Evolutionary conservation across 2,888 invertebrate genomes (phyloP).

Genomic region (Drosophila villosipedis): DNA sequence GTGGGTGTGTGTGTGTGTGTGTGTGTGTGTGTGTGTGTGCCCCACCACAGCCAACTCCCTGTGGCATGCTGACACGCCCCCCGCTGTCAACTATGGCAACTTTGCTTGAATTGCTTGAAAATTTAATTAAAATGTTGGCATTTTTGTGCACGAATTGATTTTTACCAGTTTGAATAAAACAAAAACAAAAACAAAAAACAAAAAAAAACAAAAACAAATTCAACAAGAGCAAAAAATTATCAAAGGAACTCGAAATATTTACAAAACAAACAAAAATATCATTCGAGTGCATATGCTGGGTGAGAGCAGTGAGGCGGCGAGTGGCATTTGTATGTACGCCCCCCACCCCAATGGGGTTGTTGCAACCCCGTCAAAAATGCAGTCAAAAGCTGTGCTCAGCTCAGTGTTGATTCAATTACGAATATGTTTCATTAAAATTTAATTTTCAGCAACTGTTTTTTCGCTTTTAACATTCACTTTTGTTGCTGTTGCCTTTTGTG

Average conservation of each 20-base stretch:
- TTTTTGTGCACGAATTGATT: conserved; percentile 63
- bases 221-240: conserved; percentile 20
- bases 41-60: neutral
- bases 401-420: conserved; percentile 56
- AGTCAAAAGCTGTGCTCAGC: conserved; percentile 22
- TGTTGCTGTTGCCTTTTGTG: conserved; percentile 12
- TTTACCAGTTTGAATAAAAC: conserved; percentile 33
- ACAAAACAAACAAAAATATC: conserved; percentile 23
- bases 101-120: conserved; percentile 69
- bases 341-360: conserved; percentile 8
- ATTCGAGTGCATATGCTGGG: conserved; percentile 8
- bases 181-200: neutral
- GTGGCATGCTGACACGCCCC: neutral
- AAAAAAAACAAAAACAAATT: neutral
- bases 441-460: conserved; percentile 26
- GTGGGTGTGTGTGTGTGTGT: neutral
- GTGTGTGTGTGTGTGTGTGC: conserved; percentile 4
- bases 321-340: conserved; percentile 14
- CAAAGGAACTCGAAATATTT: conserved; percentile 38
- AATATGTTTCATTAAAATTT: conserved; percentile 48
- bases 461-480: neutral
- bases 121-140: conserved; percentile 75
- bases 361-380: conserved; percentile 18
- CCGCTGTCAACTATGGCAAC: conserved; percentile 58
- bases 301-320: conserved; percentile 2